These are phyloP conservation scores for Heterotis niloticus DNA, from an alignment of 2,113 vertebrate genomes.

Conservation along the genomic window DNA sequence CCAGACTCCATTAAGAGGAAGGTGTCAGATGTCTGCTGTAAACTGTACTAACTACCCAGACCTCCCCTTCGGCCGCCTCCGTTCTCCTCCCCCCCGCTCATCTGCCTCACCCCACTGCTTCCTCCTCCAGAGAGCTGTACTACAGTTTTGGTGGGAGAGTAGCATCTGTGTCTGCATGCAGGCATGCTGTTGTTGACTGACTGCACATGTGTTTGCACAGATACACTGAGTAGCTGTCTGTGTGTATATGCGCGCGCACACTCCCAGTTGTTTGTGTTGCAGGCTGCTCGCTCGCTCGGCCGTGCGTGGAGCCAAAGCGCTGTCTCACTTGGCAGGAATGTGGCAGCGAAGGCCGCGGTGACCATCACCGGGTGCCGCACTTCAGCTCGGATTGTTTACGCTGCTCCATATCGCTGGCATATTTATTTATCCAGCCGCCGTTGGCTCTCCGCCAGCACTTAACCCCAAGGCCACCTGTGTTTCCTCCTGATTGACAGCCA, in stretches of 20 bases:
- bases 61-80: neutral
- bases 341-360: conserved; percentile 1
- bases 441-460: neutral
- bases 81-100: neutral
- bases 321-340: conserved; percentile 16
- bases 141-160: neutral
- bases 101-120: neutral
- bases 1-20: conserved; percentile 29
- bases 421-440: neutral
- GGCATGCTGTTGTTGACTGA: neutral
- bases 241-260: neutral
- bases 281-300: neutral
- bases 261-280: neutral
- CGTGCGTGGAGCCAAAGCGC: neutral
- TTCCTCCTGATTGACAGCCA: conserved; percentile 15
- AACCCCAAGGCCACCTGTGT: neutral
- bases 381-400: neutral
- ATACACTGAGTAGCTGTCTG: neutral
- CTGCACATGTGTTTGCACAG: neutral
- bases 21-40: conserved; percentile 26
- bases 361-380: neutral
- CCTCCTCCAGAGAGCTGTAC: neutral
- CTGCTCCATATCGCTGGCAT: neutral
- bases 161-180: neutral
- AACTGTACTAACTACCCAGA: conserved; percentile 2